These are phyloP conservation scores for Pseudomyrmex flavicornis DNA, from an alignment of 1,140 invertebrate genomes.

Conservation along the genomic window DNA sequence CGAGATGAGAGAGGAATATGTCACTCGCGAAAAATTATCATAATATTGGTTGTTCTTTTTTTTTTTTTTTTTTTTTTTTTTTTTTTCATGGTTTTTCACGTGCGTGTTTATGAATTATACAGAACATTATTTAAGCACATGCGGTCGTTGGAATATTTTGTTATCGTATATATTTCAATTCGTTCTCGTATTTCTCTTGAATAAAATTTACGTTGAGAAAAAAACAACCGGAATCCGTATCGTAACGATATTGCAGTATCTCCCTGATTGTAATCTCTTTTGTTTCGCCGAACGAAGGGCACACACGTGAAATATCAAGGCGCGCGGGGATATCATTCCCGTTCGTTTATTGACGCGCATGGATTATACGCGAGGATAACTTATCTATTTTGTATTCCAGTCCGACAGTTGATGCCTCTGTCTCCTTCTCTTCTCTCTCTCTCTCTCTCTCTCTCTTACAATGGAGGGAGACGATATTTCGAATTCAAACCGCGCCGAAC, in stretches of 20 bases:
- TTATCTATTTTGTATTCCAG: slow-evolving; percentile 1
- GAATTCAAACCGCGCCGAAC: slow-evolving; percentile 41
- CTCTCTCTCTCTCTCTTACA: too few species aligned
- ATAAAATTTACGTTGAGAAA: neutral
- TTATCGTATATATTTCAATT: neutral
- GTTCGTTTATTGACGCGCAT: neutral
- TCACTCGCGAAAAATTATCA: too few species aligned
- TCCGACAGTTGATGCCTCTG: slow-evolving; percentile 13
- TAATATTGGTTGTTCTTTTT: too few species aligned
- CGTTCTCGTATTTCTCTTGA: neutral
- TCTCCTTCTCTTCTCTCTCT: neutral
- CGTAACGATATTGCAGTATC: neutral
- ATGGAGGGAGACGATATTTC: slow-evolving; percentile 9
- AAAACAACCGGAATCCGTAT: neutral
- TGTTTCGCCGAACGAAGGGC: neutral
- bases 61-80: too few species aligned
- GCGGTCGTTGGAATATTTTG: neutral
- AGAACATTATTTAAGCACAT: neutral
- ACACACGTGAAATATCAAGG: neutral
- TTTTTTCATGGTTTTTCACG: too few species aligned
- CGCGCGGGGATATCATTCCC: too few species aligned
- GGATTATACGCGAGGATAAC: slow-evolving; percentile 24
- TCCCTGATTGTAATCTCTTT: too few species aligned
- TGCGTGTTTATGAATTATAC: too few species aligned
- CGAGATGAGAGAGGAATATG: too few species aligned